Base-by-base conservation (phyloP, 2,113 vertebrate species). In the Zapus hudsonius region DNA sequence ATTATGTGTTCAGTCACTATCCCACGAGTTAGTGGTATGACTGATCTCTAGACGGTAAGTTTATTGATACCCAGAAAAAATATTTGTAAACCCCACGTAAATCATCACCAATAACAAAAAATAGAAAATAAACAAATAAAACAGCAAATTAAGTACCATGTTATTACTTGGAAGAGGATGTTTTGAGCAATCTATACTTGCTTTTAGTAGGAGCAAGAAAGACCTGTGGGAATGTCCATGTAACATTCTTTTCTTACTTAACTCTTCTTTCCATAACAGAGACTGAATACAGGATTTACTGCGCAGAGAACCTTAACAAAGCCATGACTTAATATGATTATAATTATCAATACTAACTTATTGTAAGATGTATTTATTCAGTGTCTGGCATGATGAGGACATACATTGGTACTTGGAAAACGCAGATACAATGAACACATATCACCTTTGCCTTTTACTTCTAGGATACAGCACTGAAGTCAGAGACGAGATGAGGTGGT, bases 141-240 rank as follows among this genome's bases (percentile, higher is more conserved):
- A 69, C 42, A 40, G 38, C 52, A 57, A 23, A 12, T 2, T 13
- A 57, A 23, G 2, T 25, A 59, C 5, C 33, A n/a, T 23, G 66
- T 16, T 86, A 55, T 20, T 82, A 13, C 55, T 55, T 78, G 20
- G 42, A 23, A 80, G 27, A 82, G 47, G 57, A 72, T 25, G 16
- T 33, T 67, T 33, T 29, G 11, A 66, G 44, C 7, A 64, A 7
- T 1, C 0, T 2, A 17, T 29, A 7, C 20, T 59, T 7, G 23
- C 20, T 89, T 25, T 25, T 29, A 9, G 13, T 0, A 1, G 36
- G 59, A 79, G 23, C 38, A 61, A 16, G 9, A 19, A 70, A 59
- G 42, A 6, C 11, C 29, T 81, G 2, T 57, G 3, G 22, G 2
- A 9, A 4, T n/a, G 0, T 13, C 1, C 25, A 42, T 22, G 33